These are phyloP conservation scores for Samia ricini DNA, from an alignment of 1,140 invertebrate species.

Conservation along the genomic window DNA sequence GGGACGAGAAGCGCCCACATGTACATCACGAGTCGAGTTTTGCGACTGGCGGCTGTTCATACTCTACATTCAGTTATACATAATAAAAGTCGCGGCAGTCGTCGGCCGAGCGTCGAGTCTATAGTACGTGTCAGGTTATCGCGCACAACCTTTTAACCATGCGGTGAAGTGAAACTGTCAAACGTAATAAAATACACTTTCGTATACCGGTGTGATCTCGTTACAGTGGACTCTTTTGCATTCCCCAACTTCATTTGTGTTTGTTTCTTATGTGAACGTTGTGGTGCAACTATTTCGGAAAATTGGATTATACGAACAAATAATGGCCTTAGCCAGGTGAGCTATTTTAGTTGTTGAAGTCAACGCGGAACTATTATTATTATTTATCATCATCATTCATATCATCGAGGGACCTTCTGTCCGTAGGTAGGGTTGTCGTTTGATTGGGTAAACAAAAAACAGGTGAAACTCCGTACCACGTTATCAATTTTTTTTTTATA, in stretches of 20 bases:
- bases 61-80: conserved; percentile 14
- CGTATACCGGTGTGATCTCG: conserved; percentile 47
- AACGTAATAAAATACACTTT: conserved; percentile 70
- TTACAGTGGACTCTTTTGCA: conserved; percentile 42
- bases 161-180: conserved; percentile 76
- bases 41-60: conserved; percentile 28
- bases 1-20: conserved; percentile 35
- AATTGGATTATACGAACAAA: conserved; percentile 75
- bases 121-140: conserved; percentile 46
- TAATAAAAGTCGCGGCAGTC: conserved; percentile 2
- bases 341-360: conserved; percentile 74
- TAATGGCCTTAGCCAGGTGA: conserved; percentile 77
- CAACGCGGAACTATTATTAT: conserved; percentile 74
- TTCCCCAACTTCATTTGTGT: conserved; percentile 46
- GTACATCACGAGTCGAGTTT: conserved; percentile 27
- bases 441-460: conserved; percentile 30
- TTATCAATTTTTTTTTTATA: neutral
- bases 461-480: conserved; percentile 17
- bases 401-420: conserved; percentile 63
- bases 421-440: conserved; percentile 46
- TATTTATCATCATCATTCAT: conserved; percentile 64
- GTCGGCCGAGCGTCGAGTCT: conserved; percentile 44
- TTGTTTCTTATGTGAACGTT: conserved; percentile 59
- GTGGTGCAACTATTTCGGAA: conserved; percentile 65
- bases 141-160: conserved; percentile 57